These are phyloP conservation scores for Ataeniobius toweri DNA, from an alignment of 2,797 vertebrate species.

Conservation along the genomic window DNA sequence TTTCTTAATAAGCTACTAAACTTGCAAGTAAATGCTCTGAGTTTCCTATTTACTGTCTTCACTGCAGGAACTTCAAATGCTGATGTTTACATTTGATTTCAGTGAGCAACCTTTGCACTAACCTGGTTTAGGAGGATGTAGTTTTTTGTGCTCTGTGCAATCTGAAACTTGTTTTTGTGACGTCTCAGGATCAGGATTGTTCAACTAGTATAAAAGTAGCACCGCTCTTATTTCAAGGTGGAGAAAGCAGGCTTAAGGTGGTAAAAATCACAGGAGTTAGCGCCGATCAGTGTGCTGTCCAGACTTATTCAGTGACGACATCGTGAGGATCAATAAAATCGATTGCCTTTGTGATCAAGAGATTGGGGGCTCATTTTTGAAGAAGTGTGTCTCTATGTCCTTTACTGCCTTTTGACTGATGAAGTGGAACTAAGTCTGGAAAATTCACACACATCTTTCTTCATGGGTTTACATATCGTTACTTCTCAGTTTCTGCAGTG, in stretches of 20 bases:
- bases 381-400: neutral
- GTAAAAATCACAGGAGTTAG: constrained; percentile 23
- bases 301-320: constrained; percentile 37
- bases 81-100: neutral
- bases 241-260: constrained; percentile 16
- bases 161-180: constrained; percentile 1
- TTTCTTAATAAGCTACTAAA: neutral
- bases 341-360: constrained; percentile 49
- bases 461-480: neutral
- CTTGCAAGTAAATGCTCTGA: neutral
- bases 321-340: constrained; percentile 43
- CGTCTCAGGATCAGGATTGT: neutral
- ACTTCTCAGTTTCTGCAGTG: neutral
- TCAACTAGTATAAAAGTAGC: constrained; percentile 16
- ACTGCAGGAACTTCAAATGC: neutral
- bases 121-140: neutral
- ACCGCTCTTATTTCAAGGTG: constrained; percentile 16
- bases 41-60: neutral
- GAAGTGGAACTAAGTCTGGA: constrained; percentile 10
- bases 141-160: neutral
- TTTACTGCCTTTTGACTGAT: neutral
- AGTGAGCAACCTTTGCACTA: neutral
- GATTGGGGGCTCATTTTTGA: constrained; percentile 32
- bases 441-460: neutral
- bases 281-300: constrained; percentile 23